A percentile compares a stretch with the other conserved stretches of the same genome.
These are phyloP conservation scores for Xylocopa sonorina DNA, from an alignment of 1,140 invertebrate genomes.

Conservation along the genomic window DNA sequence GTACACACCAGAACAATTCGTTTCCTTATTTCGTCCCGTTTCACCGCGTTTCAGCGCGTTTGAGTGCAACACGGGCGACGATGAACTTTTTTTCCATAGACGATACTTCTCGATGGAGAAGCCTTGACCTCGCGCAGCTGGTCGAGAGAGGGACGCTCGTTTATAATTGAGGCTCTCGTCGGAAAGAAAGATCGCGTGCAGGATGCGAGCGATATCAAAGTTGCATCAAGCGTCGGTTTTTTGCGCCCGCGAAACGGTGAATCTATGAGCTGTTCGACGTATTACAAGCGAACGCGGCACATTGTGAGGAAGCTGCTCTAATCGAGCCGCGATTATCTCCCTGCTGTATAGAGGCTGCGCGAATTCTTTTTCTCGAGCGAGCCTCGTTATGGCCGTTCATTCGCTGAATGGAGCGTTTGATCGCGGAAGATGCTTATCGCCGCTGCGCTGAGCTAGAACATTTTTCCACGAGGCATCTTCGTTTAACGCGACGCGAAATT, in stretches of 20 bases:
- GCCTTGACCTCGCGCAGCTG: no score
- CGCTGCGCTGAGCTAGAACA: background rate
- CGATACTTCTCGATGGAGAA: background rate
- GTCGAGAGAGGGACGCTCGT: background rate
- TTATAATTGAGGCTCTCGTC: no score
- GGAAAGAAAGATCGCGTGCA: background rate
- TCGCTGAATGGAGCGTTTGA: background rate
- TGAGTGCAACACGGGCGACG: background rate
- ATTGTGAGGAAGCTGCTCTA: background rate
- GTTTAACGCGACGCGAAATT: background rate
- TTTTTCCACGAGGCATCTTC: background rate
- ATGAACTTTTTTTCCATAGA: background rate
- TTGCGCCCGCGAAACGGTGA: background rate
- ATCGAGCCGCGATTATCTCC: background rate
- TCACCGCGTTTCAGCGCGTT: background rate
- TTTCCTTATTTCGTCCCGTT: background rate
- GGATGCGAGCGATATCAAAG: slow-evolving; percentile 14
- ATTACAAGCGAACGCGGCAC: background rate
- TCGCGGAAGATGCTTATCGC: background rate
- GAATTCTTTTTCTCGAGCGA: background rate
- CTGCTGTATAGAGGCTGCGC: background rate
- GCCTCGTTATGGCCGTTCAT: background rate
- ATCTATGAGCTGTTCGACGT: background rate
- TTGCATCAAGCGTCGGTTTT: slow-evolving; percentile 8
- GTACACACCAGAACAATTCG: background rate